Percentiles rank a stretch among this genome's conserved stretches.
These are phyloP conservation scores for Chloebia gouldiae DNA, from an alignment of 2,113 vertebrate genomes.

Conservation along the genomic window DNA sequence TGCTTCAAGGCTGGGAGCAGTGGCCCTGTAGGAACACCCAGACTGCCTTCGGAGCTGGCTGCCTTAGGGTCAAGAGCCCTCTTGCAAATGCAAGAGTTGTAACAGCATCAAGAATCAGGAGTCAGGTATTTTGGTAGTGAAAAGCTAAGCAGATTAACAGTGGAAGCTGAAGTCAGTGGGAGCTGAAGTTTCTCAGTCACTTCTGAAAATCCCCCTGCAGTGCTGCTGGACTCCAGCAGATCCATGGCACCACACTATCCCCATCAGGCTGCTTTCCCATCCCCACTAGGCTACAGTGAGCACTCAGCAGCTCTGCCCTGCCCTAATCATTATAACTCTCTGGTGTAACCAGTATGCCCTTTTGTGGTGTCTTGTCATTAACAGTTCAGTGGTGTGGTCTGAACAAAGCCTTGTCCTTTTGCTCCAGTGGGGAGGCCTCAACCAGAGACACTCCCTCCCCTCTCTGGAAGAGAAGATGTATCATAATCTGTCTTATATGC, in stretches of 20 bases:
- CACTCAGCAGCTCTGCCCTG: not conserved
- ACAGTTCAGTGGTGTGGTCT: rapidly evolving
- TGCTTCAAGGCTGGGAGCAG: not conserved
- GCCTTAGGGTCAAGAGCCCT: not conserved
- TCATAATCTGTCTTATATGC: not conserved
- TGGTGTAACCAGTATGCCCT: not conserved
- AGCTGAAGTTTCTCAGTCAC: not conserved
- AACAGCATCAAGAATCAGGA: not conserved
- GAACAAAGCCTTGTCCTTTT: not conserved
- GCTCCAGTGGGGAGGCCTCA: not conserved
- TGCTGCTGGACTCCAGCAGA: not conserved
- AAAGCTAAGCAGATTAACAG: not conserved
- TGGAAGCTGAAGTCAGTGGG: not conserved
- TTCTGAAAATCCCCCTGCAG: not conserved
- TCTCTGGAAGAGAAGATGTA: not conserved
- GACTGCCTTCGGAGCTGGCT: not conserved
- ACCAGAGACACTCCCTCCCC: not conserved
- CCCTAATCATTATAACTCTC: not conserved
- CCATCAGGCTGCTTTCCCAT: rapidly evolving
- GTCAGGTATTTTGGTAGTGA: not conserved
- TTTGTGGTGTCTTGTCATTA: rapidly evolving
- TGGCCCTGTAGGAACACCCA: not conserved
- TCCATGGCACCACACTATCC: not conserved
- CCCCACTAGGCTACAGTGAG: rapidly evolving
- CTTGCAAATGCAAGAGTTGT: not conserved